These are phyloP conservation scores for Zootoca vivipara DNA, from an alignment of 2,113 vertebrate species.

Conservation along the genomic window DNA sequence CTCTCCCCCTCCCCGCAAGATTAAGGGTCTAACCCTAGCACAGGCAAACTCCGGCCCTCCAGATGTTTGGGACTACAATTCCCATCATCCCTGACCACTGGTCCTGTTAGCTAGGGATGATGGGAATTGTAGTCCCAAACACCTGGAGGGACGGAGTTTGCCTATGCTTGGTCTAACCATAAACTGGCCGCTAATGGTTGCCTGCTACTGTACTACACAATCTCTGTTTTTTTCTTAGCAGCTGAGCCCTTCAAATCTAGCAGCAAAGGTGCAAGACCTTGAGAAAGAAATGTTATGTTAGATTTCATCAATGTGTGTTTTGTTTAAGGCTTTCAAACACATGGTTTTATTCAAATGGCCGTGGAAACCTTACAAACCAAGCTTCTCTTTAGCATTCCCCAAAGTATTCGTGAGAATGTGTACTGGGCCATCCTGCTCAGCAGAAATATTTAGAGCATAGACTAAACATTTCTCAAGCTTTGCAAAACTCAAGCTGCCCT, in stretches of 20 bases:
- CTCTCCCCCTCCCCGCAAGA: neutral
- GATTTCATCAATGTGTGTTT: conserved; percentile 8
- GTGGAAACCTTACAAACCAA: conserved; percentile 26
- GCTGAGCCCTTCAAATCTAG: neutral
- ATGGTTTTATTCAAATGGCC: conserved; percentile 18
- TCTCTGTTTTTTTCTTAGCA: neutral
- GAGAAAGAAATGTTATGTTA: conserved; percentile 39
- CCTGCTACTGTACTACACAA: neutral
- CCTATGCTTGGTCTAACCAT: neutral
- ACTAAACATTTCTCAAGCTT: conserved; percentile 37
- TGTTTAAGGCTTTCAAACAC: neutral
- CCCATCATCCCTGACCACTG: no score
- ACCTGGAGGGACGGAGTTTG: no score
- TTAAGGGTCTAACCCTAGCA: neutral
- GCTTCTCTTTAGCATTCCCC: conserved; percentile 2
- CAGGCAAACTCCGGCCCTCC: no score
- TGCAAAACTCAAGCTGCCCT: conserved; percentile 21
- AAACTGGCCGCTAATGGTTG: neutral
- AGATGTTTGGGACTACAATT: no score
- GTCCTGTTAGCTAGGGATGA: no score
- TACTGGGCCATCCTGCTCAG: neutral
- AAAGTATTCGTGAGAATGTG: conserved; percentile 21
- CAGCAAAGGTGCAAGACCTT: conserved; percentile 15
- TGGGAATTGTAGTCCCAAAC: no score
- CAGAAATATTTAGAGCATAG: conserved; percentile 49